Percentiles rank a stretch among this genome's conserved stretches.
phyloP scores from a whole-genome alignment of 2,888 invertebrate genomes.

The Lordiphosa andalusiaca region DNA sequence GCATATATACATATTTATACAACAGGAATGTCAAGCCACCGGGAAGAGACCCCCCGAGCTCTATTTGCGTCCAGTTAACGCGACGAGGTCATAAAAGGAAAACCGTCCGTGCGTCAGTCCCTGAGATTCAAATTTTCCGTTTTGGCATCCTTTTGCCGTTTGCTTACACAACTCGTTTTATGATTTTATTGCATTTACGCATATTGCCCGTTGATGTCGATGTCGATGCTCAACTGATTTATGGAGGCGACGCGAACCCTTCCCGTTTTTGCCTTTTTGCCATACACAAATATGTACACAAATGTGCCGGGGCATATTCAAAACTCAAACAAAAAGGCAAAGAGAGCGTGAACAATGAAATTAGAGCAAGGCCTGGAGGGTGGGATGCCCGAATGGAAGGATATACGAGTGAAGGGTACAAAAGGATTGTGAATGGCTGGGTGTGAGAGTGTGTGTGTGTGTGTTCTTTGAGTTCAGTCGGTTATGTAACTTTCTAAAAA shows the following conservation, averaged over 20 bases:
- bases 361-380: constrained; percentile 68
- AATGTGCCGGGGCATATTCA: constrained; percentile 49
- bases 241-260: constrained; percentile 54
- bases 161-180: constrained; percentile 65
- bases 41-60: constrained; percentile 32
- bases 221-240: constrained; percentile 70
- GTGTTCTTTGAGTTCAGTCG: constrained; percentile 32
- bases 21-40: constrained; percentile 47
- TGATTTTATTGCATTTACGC: constrained; percentile 74
- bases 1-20: constrained; percentile 38
- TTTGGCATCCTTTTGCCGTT: constrained; percentile 44
- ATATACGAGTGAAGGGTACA: constrained; percentile 23
- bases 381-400: constrained; percentile 30
- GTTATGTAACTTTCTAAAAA: constrained; percentile 63
- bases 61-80: constrained; percentile 74
- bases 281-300: constrained; percentile 32
- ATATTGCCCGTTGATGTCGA: constrained; percentile 52
- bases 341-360: constrained; percentile 72
- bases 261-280: constrained; percentile 14
- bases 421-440: constrained; percentile 49
- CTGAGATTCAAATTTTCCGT: constrained; percentile 61
- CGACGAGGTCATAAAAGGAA: constrained; percentile 58
- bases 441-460: constrained; percentile 1
- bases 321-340: constrained; percentile 57
- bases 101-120: constrained; percentile 41